phyloP scores from a whole-genome alignment of 2,113 vertebrate genomes.

The Lichenostomus cassidix region DNA sequence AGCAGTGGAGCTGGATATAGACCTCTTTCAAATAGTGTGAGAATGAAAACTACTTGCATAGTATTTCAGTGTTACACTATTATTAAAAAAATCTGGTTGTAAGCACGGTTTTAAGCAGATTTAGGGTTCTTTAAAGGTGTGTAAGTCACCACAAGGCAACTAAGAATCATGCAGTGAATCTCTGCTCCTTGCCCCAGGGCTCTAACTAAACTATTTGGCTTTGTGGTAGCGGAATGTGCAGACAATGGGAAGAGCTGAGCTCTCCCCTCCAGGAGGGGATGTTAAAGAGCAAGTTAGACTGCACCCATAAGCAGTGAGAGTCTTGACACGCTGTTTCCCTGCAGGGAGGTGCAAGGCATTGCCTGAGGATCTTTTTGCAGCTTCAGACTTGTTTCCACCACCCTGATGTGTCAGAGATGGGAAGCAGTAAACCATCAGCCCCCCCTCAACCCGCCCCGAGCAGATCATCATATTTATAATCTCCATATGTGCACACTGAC shows the following conservation, averaged over 20 bases:
- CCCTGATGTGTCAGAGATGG: not conserved
- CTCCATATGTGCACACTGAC: fast-evolving
- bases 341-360: not conserved
- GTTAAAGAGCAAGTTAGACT: not conserved
- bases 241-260: not conserved
- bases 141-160: not conserved
- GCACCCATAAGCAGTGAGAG: not conserved
- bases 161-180: not conserved
- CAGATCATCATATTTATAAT: not conserved
- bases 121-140: not conserved
- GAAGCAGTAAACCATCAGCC: not conserved
- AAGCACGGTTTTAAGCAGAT: not conserved
- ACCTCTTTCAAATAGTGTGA: not conserved
- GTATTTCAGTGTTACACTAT: not conserved
- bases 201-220: not conserved
- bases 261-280: not conserved
- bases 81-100: not conserved
- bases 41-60: not conserved
- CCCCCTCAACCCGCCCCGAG: not conserved
- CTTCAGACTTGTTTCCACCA: not conserved
- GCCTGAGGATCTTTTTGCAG: not conserved
- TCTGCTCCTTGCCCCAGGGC: not conserved
- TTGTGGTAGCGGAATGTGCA: not conserved
- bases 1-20: not conserved
- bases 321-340: not conserved